Evolutionary conservation across 2,888 invertebrate species (phyloP).

Genomic region (Barypeithes pellucidus): DNA sequence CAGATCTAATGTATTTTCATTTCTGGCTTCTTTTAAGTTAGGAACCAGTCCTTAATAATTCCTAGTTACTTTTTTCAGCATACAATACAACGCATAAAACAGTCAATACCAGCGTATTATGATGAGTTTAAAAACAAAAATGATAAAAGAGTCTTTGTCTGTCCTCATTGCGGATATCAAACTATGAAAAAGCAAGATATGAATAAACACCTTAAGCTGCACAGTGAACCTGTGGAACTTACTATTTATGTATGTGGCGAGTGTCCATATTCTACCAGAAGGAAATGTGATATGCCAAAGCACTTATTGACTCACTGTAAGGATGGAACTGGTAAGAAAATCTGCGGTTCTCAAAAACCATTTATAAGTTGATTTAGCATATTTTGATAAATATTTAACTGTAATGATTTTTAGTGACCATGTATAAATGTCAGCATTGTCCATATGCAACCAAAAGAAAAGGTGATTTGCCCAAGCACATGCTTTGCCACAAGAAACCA

Average conservation of each 20-base stretch:
- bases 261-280: constrained; percentile 53
- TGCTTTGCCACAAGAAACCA: constrained; percentile 56
- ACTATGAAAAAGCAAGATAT: constrained; percentile 46
- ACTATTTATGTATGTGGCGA: constrained; percentile 50
- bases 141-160: constrained; percentile 43
- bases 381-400: too few species aligned
- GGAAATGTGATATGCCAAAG: constrained; percentile 54
- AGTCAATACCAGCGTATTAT: constrained; percentile 35
- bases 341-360: too few species aligned
- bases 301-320: constrained; percentile 53
- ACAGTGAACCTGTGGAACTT: constrained; percentile 42
- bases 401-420: constrained; percentile 38
- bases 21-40: too few species aligned
- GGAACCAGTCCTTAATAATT: too few species aligned
- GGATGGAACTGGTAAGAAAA: constrained; percentile 48
- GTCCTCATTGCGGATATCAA: constrained; percentile 49
- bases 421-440: constrained; percentile 58
- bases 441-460: constrained; percentile 60
- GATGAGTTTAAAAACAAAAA: constrained; percentile 23
- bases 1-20: too few species aligned
- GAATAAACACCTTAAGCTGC: constrained; percentile 38
- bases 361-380: too few species aligned
- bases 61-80: background rate
- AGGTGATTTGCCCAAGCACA: constrained; percentile 60
- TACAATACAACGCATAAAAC: constrained; percentile 11